phyloP scores from a whole-genome alignment of 2,113 vertebrate genomes.

The Carlito syrichta region DNA sequence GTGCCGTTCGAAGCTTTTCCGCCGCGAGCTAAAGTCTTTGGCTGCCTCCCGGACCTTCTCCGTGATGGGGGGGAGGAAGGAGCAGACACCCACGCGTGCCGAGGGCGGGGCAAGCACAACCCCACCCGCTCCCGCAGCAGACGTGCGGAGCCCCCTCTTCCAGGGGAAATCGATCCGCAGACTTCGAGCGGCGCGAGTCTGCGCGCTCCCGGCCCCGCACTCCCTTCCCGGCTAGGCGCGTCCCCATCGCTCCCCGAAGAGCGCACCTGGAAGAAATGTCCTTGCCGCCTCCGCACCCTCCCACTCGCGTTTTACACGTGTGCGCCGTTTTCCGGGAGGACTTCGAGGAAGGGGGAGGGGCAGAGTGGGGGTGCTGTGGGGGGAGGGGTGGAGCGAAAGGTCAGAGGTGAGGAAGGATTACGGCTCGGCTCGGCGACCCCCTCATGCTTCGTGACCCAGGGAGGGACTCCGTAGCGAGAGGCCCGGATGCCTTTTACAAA shows the following conservation, averaged over 20 bases:
- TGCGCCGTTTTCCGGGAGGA: background rate
- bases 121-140: background rate
- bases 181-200: too few species aligned
- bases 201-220: accelerated
- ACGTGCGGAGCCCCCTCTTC: background rate
- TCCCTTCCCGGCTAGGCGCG: too few species aligned
- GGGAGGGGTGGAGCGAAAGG: background rate
- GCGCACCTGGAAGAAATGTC: background rate
- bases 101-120: background rate
- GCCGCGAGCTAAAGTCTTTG: conserved; percentile 43
- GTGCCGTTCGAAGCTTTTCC: background rate
- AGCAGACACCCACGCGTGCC: background rate
- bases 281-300: too few species aligned
- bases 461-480: background rate
- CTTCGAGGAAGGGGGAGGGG: background rate
- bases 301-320: too few species aligned
- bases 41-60: conserved; percentile 9
- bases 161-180: accelerated
- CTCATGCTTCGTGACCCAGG: background rate
- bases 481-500: background rate
- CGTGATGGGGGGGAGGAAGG: background rate
- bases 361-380: background rate
- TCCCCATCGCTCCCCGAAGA: too few species aligned
- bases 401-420: conserved; percentile 63
- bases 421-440: background rate